Evolutionary conservation across 1,140 invertebrate genomes (phyloP), one percentile per base, ranked within the genome.

Genomic region (Atta colombica): DNA sequence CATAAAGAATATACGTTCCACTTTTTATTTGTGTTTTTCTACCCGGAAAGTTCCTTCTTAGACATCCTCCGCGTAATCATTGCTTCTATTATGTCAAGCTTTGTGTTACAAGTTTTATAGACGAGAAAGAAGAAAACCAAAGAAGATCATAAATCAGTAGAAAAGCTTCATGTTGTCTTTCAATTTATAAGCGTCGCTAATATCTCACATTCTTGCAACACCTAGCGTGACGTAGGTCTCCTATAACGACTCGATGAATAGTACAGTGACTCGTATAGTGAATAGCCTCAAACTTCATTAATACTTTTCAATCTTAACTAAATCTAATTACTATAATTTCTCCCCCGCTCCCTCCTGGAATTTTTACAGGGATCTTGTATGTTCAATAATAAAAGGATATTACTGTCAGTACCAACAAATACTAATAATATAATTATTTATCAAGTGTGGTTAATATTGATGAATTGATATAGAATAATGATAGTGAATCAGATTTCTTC

Each of bases 131-230:
- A 45, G 21, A 45, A 35, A 35, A 68, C 28, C 2, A 14, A 55
- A 45, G 14, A n/a, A 53, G 21, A 2, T 81, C 31, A 58, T 81
- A 81, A 81, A 81, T 81, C 77, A 58, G 14, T 53, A 8, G 31
- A 14, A 69, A 58, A 69, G 14, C 31, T 66, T 28, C n/a, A 25
- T 21, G 77, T 10, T 45, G 31, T 21, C 28, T 25, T 55, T 53
- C 4, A 39, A 58, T 53, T 39, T 21, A 80, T 69, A 80, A 80
- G 8, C 49, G 28, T 49, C 7, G 18, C 3, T 28, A 28, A 39
- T 69, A 81, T 39, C 31, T 21, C n/a, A 16, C 63, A 58, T 55
- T 51, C 49, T 69, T 21, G 63, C 28, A 16, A 35, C 61, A n/a
- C 12, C 12, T 16, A 10, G 10, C 28, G 51, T 58, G 45, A 53